Base-by-base conservation (phyloP, 2,113 vertebrate species). In the Neodon shergylaensis region DNA sequence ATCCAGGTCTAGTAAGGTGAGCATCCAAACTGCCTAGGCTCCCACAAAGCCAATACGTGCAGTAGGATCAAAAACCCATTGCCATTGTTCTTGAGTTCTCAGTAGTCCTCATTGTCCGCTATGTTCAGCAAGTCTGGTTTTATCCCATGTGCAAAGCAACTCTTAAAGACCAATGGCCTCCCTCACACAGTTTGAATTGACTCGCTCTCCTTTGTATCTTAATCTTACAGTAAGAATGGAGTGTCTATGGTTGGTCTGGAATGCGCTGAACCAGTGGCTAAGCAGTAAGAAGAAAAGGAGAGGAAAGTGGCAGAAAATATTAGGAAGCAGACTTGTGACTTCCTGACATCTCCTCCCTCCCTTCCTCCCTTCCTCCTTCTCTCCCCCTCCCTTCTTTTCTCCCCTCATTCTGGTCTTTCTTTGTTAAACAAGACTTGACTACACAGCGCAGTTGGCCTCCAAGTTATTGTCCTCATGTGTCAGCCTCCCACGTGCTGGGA, bases 181-280 rank as follows among this genome's bases (percentile, higher is more conserved):
- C 28, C 19, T 42, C n/a, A 90, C 1, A 52, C 5, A 76, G 7
- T 73, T 11, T 39, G 8, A 94, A 74, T 91, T 22, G 6, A 44
- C 26, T 47, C 21, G 39, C 39, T 63, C 4, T 82, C 21, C 31
- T 84, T 89, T n/a, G 26, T 10, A 44, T 54, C 42, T 72, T 33
- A 68, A 33, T 96, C 49, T 96, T 92, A 76, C 1, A 70, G 70
- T 63, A 77, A 70, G 39, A 68, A 96, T 58, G 66, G n/a, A 73
- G 39, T 73, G n/a, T 39, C 65, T 65, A 68, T 61, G 28, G 5
- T 7, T 66, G 9, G 21, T 92, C 54, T 93, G n/a, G 74, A 78
- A 92, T 24, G 47, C 42, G 47, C 42, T 86, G 31, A 88, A 24
- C 33, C 36, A 21, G 7, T 42, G 49, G 70, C 63, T 79, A 39